Percentiles rank a stretch among this genome's conserved stretches.
phyloP scores from a whole-genome alignment of 2,797 vertebrate species.

The Melanotaenia pygmaea region DNA sequence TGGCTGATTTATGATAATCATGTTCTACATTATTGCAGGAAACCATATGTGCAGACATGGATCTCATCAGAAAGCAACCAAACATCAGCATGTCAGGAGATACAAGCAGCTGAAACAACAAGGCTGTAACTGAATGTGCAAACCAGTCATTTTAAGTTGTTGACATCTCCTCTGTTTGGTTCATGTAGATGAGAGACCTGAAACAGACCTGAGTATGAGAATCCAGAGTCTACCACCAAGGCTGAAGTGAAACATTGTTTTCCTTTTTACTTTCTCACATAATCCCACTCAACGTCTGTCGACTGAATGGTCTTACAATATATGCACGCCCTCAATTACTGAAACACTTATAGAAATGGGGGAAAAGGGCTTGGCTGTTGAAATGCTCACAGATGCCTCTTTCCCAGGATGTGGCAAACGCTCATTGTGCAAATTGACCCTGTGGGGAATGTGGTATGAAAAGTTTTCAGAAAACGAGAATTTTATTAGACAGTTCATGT shows the following conservation, averaged over 20 bases:
- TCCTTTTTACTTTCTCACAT: slow-evolving; percentile 32
- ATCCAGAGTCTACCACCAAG: slow-evolving; percentile 36
- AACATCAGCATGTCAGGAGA: slow-evolving; percentile 12
- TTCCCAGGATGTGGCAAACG: not conserved
- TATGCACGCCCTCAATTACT: slow-evolving; percentile 23
- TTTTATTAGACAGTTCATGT: not conserved
- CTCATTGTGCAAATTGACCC: not conserved
- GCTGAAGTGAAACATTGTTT: slow-evolving; percentile 44
- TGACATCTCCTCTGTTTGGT: slow-evolving; percentile 8
- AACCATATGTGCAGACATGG: not conserved
- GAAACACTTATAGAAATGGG: slow-evolving; percentile 1
- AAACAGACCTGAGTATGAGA: slow-evolving; percentile 29
- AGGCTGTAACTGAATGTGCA: not conserved
- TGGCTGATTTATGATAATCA: slow-evolving; percentile 12
- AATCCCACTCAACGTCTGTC: slow-evolving; percentile 24
- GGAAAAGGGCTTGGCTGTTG: not conserved
- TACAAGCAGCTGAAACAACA: slow-evolving; percentile 47
- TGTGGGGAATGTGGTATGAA: not conserved
- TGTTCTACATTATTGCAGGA: not conserved
- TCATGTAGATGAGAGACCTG: slow-evolving; percentile 5
- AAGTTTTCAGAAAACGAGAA: not conserved
- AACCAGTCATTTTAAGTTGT: slow-evolving; percentile 1
- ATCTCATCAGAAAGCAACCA: slow-evolving; percentile 19
- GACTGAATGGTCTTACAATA: slow-evolving; percentile 19
- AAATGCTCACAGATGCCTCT: not conserved